phyloP scores from a whole-genome alignment of 2,113 vertebrate genomes.

The Ailurus styani region DNA sequence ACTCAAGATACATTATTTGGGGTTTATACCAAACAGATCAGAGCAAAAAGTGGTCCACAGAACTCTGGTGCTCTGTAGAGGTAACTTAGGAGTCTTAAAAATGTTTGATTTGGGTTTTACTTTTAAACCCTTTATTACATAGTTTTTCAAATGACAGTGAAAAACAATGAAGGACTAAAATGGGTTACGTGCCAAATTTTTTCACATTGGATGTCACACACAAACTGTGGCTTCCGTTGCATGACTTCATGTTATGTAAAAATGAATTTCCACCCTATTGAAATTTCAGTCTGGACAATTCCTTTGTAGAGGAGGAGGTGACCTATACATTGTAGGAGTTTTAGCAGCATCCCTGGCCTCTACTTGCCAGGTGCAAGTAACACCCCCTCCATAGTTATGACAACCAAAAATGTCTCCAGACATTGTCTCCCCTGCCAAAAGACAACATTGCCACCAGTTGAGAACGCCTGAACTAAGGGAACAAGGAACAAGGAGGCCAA shows the following conservation, averaged over 20 bases:
- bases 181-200: background rate
- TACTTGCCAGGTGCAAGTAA: background rate
- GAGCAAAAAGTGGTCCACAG: background rate
- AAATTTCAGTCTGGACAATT: background rate
- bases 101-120: constrained; percentile 11
- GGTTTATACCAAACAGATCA: background rate
- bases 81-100: constrained; percentile 1
- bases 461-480: background rate
- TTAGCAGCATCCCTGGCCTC: background rate
- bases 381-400: background rate
- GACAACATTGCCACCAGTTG: background rate
- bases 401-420: background rate
- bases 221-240: background rate
- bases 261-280: background rate
- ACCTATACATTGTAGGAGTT: background rate
- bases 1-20: background rate
- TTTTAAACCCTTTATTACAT: constrained; percentile 17
- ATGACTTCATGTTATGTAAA: background rate
- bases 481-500: background rate
- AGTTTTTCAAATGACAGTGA: background rate
- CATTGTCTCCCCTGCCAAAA: rapidly evolving
- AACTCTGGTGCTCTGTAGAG: background rate
- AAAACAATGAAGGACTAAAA: background rate
- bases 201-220: background rate
- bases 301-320: background rate